These are phyloP conservation scores for Drosophila putrida DNA, from an alignment of 2,888 invertebrate genomes.

Conservation along the genomic window DNA sequence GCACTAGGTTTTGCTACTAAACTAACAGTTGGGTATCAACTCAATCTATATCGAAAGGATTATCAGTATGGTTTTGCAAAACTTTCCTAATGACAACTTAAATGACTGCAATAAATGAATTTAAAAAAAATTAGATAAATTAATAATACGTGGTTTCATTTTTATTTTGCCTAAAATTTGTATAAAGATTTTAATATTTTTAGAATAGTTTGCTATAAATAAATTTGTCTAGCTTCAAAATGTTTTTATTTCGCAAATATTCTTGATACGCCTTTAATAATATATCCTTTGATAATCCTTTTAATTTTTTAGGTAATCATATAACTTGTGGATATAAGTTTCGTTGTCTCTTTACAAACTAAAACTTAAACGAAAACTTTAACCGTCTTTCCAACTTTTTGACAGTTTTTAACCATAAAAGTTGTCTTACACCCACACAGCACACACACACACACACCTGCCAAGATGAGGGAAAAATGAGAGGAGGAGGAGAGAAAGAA, in stretches of 20 bases:
- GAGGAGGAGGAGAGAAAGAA: not conserved
- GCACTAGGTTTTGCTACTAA: not conserved
- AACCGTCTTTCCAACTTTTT: constrained; percentile 2
- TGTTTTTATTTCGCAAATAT: not conserved
- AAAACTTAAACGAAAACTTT: not conserved
- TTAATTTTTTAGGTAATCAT: not conserved
- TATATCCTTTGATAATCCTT: not conserved
- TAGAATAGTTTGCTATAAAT: no score
- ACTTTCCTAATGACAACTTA: not conserved
- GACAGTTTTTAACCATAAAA: constrained; percentile 22
- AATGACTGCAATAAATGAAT: no score
- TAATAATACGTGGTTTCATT: no score
- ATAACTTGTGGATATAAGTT: not conserved
- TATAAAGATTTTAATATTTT: no score
- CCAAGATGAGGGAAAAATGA: constrained; percentile 6
- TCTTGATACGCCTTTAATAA: not conserved
- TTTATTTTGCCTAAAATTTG: no score
- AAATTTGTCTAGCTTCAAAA: no score
- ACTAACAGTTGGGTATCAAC: constrained; percentile 4
- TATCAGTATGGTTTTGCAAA: not conserved
- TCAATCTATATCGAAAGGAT: not conserved
- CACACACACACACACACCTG: not conserved
- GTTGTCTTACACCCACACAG: constrained; percentile 4
- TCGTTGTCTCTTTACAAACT: constrained; percentile 10
- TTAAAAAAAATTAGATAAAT: no score